Percentiles rank a stretch among this genome's conserved stretches.
Conservation (phyloP, 2,113 vertebrate genomes). For the Odobenus rosmarus region DNA sequence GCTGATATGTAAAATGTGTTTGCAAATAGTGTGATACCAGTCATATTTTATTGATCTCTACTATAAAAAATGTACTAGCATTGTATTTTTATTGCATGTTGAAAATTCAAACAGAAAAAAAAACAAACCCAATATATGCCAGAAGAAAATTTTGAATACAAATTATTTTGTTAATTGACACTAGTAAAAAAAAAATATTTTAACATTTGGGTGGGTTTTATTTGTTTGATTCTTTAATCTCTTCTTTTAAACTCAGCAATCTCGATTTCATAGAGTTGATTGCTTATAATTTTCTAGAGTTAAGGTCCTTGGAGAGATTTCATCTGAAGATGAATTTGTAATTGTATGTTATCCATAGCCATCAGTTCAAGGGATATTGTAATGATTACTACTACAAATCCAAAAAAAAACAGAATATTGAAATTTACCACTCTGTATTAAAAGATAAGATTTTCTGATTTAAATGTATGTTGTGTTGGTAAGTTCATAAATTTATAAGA, state of each 20-base stretch:
- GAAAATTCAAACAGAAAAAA: not conserved
- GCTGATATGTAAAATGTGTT: not conserved
- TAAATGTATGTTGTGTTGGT: not conserved
- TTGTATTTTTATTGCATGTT: not conserved
- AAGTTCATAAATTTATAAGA: constrained; percentile 6
- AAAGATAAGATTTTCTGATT: constrained; percentile 9
- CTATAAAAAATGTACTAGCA: not conserved
- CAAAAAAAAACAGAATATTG: not conserved
- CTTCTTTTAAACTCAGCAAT: not conserved
- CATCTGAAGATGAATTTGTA: not conserved
- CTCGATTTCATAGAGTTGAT: not conserved
- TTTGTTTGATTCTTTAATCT: not conserved
- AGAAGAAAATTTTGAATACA: not conserved
- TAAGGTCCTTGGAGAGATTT: not conserved
- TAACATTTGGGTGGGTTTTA: not conserved
- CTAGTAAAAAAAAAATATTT: not conserved
- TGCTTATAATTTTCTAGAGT: not conserved
- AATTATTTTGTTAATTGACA: not conserved
- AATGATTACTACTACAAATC: not conserved
- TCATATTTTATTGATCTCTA: not conserved
- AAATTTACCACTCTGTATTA: not conserved
- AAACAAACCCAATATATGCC: not conserved
- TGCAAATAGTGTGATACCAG: not conserved
- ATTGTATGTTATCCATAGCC: not conserved
- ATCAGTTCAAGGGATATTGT: not conserved